A percentile compares a stretch with the other conserved stretches of the same genome.
These are phyloP conservation scores for Drosophila pachea DNA, from an alignment of 1,140 invertebrate species.

Conservation along the genomic window DNA sequence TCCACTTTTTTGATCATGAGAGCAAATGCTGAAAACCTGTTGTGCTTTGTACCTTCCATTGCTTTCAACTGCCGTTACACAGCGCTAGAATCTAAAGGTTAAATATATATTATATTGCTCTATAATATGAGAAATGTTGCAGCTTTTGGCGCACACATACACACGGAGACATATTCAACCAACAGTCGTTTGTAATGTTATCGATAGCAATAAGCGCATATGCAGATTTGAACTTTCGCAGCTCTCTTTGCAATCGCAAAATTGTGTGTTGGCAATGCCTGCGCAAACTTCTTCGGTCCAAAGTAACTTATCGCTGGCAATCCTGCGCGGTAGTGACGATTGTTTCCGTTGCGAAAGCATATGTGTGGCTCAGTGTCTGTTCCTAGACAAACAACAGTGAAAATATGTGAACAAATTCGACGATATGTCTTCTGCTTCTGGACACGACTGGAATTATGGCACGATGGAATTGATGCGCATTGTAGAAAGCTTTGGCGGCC, in stretches of 20 bases:
- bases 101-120: no score
- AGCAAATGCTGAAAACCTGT: no score
- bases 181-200: background rate
- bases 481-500: conserved; percentile 22
- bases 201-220: background rate
- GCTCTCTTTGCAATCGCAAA: background rate
- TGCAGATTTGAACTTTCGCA: background rate
- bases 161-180: no score
- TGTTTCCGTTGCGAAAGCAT: conserved; percentile 19
- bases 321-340: conserved; percentile 12
- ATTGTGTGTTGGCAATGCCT: background rate
- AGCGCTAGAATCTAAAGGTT: no score
- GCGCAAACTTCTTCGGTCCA: background rate
- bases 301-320: conserved; percentile 4
- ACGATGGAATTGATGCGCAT: conserved; percentile 23
- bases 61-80: no score
- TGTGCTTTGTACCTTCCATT: no score
- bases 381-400: conserved; percentile 26
- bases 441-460: conserved; percentile 31
- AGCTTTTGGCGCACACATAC: no score
- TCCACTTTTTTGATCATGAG: no score
- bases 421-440: conserved; percentile 39
- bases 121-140: no score
- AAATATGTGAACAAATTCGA: conserved; percentile 10
- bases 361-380: background rate